Percentiles rank a stretch among this genome's conserved stretches.
Evolutionary conservation across 2,797 vertebrate species (phyloP).

Genomic region (Galago senegalensis): DNA sequence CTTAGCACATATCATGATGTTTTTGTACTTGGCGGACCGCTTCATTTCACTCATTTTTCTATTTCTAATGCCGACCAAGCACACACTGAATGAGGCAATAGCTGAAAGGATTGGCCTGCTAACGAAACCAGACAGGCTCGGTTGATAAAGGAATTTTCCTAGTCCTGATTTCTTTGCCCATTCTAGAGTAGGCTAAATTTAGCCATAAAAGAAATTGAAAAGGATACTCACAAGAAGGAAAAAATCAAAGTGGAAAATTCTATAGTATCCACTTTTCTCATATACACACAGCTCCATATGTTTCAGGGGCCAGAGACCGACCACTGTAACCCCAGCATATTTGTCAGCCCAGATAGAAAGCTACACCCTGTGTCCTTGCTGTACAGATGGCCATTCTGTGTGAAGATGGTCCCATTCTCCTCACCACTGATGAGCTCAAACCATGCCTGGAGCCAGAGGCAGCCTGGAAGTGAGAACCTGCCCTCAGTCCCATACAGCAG

Average conservation of each 20-base stretch:
- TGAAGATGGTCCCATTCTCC: neutral
- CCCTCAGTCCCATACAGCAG: accelerated
- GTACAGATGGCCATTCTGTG: accelerated
- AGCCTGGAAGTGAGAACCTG: neutral
- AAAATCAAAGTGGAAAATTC: neutral
- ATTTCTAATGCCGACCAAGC: neutral
- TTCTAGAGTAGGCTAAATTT: neutral
- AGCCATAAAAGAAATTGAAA: neutral
- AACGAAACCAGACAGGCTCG: neutral
- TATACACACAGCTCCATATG: accelerated
- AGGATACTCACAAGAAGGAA: neutral
- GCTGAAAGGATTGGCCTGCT: neutral
- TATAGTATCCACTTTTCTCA: accelerated
- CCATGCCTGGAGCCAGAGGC: neutral
- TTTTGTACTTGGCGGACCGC: neutral
- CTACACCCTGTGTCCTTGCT: accelerated
- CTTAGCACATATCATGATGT: neutral
- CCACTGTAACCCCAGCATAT: too few species aligned
- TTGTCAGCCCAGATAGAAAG: accelerated
- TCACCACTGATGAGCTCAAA: too few species aligned
- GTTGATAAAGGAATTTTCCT: neutral
- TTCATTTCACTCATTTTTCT: neutral
- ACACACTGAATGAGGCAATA: neutral
- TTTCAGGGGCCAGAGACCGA: neutral
- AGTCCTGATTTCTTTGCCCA: neutral